phyloP scores from a whole-genome alignment of 2,797 vertebrate genomes.

The Pterois miles region DNA sequence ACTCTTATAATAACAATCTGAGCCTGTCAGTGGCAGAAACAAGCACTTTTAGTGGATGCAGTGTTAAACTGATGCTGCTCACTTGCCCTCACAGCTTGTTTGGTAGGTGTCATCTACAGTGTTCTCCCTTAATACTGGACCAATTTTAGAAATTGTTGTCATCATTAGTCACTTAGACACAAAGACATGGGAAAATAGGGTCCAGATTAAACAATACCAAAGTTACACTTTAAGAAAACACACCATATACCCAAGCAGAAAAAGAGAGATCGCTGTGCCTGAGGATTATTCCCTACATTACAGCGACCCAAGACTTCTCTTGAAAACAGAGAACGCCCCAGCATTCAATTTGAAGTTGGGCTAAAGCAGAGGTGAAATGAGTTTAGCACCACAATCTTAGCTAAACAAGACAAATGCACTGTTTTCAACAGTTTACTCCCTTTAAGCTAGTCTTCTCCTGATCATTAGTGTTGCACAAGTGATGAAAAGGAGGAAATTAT shows the following conservation, averaged over 20 bases:
- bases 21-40: too few relatives aligned
- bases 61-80: too few relatives aligned
- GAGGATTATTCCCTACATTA: constrained; percentile 29
- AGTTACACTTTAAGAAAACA: background rate
- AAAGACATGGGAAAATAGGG: too few relatives aligned
- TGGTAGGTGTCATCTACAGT: too few relatives aligned
- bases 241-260: background rate
- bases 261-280: background rate
- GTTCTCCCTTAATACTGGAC: too few relatives aligned
- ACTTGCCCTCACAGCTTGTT: too few relatives aligned
- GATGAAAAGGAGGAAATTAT: constrained; percentile 28
- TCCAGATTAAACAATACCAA: background rate
- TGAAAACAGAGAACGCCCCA: background rate
- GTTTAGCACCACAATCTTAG: constrained; percentile 34
- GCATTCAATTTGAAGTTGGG: constrained; percentile 5
- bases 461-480: constrained; percentile 15
- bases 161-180: too few relatives aligned
- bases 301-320: background rate
- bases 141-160: too few relatives aligned
- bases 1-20: too few relatives aligned
- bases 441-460: constrained; percentile 1
- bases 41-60: too few relatives aligned
- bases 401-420: constrained; percentile 57
- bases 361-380: constrained; percentile 35
- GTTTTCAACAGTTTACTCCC: constrained; percentile 5